Base-by-base conservation (phyloP, 2,113 vertebrate species). In the Austrofundulus limnaeus region DNA sequence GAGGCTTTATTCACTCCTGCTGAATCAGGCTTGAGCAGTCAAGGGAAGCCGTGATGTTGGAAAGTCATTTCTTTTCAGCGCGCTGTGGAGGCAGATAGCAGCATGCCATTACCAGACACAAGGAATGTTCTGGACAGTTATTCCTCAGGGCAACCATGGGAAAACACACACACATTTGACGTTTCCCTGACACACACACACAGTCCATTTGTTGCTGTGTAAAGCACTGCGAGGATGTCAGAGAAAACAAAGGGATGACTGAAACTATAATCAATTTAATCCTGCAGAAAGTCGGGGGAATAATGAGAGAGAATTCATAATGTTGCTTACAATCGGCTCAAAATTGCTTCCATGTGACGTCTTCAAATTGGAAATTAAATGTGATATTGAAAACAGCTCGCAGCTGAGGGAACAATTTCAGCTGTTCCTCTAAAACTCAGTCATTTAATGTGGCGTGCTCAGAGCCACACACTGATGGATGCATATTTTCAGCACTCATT, bases 31-130 rank as follows among this genome's bases (percentile, higher is more conserved):
- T 78, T 75, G 81, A 85, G 84, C 78, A 81, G 87, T 76, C 85
- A 77, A 78, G 82, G 85, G 72, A 81, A 73, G 68, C 43, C n/a
- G 49, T 21, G 49, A 70, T 38, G 70, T 78, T 62, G 80, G 78
- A 82, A 89, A 82, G 86, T 85, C 59, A 89, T 88, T 89, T 85
- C 53, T 83, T 79, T 73, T 79, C 53, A 68, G 71, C 13, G 6
- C 75, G 56, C 72, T 37, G n/a, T 62, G 69, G 61, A 74, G 57
- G 51, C 76, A 87, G 89, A 88, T 87, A 87, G 84, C 82, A 70
- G 85, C 69, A 75, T 39, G 78, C 82, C 71, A 89, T 91, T 87
- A 85, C 53, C 70, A 74, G 66, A 55, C 72, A 82, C 75, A 49
- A 48, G 66, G 59, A 84, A 61, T 47, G 5, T 50, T 54, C 54